Evolutionary conservation across 2,113 vertebrate species (phyloP).

Genomic region (Campylomormyrus numenius): DNA sequence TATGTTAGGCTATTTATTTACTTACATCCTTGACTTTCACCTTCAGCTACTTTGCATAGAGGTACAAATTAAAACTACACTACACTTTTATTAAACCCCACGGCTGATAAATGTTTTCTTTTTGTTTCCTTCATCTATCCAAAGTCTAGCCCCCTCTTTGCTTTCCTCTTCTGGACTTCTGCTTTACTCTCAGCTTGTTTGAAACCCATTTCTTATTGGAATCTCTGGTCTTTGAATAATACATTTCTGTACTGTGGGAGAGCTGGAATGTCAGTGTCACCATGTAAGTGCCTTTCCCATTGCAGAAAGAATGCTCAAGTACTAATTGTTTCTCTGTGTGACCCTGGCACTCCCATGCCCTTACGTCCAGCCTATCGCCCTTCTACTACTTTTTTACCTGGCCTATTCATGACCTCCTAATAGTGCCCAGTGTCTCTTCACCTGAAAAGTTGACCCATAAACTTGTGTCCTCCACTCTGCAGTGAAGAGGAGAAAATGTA

Average conservation of each 20-base stretch:
- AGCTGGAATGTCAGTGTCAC: slow-evolving; percentile 11
- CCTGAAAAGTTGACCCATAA: background rate
- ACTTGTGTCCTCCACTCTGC: background rate
- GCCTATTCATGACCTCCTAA: background rate
- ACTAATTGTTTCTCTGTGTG: slow-evolving; percentile 9
- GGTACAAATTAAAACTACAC: background rate
- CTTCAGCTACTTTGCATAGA: background rate
- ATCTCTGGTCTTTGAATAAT: background rate
- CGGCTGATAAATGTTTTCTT: background rate
- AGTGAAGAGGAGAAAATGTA: background rate
- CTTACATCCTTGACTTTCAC: background rate
- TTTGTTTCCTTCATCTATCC: background rate
- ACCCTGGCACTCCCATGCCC: background rate
- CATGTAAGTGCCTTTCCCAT: background rate
- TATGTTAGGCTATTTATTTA: background rate
- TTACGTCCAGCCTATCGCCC: background rate
- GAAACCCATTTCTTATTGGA: slow-evolving; percentile 6
- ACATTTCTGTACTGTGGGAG: background rate
- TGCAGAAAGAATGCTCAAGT: background rate
- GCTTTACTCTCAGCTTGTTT: slow-evolving; percentile 8
- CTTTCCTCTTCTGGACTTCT: background rate
- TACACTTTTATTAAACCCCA: background rate
- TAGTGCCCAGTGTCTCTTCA: background rate
- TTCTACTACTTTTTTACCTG: background rate
- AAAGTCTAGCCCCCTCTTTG: background rate